Base-by-base conservation (phyloP, 2,888 invertebrate species). In the Sinelater perroti region DNA sequence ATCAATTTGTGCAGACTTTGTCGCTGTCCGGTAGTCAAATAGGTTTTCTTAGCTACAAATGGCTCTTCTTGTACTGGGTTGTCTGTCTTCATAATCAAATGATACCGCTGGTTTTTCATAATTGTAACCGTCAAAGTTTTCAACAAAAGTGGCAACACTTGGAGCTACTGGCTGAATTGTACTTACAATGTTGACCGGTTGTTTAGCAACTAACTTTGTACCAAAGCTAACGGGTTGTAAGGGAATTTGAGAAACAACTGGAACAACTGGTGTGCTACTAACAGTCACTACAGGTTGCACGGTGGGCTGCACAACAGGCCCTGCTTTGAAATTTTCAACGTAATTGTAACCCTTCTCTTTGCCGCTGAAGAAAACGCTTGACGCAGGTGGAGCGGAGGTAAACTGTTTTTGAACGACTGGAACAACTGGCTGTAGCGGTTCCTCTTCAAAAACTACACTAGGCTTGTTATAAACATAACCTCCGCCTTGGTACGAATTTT, bases 1-100 rank as follows among this genome's bases (percentile, higher is more conserved):
- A 10, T 63, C 65, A 4, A 26, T 10, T 8, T n/a, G 6, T 8
- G 8, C 35, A 1, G 1, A 18, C 21, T 21, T 35, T 35, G 35
- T 6, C n/a, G 1, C 2, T 21, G 21, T 8, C 35, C 35, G n/a
- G n/a, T n/a, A 40, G 75, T 76, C 1, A 74, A 64, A 33, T 76
- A 76, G 11, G 75, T 72, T 46, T 69, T 72, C 60, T 74, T 73
- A 30, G 73, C 71, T 2, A 76, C 70, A 45, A 77, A 73, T 7
- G 69, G 71, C 56, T 66, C 70, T 64, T 77, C 75, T 45, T 68
- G 58, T 3, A 74, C 68, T 11, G 71, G n/a, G 72, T 63, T 67
- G 56, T 14, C 58, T 53, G 36, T 65, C 62, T 45, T 69, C 65
- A 17, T 68, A 71, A 51, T 36, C 47, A n/a, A n/a, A n/a, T n/a